phyloP scores from a whole-genome alignment of 1,140 invertebrate genomes.

The Dendroctonus ponderosae region DNA sequence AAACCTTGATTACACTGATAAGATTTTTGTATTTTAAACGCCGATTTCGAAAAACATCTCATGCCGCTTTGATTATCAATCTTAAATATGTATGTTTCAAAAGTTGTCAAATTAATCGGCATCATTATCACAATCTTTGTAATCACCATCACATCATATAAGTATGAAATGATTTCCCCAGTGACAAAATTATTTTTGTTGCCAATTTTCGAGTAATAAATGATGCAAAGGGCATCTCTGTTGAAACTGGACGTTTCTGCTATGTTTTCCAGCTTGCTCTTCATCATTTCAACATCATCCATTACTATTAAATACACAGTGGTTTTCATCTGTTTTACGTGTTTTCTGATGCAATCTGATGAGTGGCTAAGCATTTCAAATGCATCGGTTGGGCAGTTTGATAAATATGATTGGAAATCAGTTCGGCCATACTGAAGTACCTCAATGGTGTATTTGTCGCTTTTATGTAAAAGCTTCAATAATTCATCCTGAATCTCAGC shows the following conservation, averaged over 20 bases:
- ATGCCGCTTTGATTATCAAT: neutral
- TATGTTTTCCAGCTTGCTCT: constrained; percentile 5
- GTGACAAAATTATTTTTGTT: too few relatives aligned
- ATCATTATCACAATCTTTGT: constrained; percentile 3
- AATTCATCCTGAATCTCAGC: constrained; percentile 8
- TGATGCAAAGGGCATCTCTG: constrained; percentile 10
- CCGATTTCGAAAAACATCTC: constrained; percentile 4
- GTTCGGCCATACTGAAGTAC: neutral
- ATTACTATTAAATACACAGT: constrained; percentile 12
- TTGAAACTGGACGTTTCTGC: constrained; percentile 5
- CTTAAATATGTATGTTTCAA: neutral
- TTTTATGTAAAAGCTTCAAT: constrained; percentile 9
- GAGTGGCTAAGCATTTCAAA: too few relatives aligned
- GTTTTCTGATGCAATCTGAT: constrained; percentile 3
- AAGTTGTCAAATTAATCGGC: constrained; percentile 4
- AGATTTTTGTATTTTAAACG: too few relatives aligned
- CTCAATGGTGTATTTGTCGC: constrained; percentile 14
- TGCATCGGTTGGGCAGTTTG: neutral
- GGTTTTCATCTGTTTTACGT: constrained; percentile 3
- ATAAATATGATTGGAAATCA: constrained; percentile 13
- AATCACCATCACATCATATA: too few relatives aligned
- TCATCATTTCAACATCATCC: constrained; percentile 6
- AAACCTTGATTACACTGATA: too few relatives aligned
- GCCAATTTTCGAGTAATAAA: constrained; percentile 13
- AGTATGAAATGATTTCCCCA: too few relatives aligned